Evolutionary conservation across 2,797 vertebrate species (phyloP).

Genomic region (Perodicticus potto): DNA sequence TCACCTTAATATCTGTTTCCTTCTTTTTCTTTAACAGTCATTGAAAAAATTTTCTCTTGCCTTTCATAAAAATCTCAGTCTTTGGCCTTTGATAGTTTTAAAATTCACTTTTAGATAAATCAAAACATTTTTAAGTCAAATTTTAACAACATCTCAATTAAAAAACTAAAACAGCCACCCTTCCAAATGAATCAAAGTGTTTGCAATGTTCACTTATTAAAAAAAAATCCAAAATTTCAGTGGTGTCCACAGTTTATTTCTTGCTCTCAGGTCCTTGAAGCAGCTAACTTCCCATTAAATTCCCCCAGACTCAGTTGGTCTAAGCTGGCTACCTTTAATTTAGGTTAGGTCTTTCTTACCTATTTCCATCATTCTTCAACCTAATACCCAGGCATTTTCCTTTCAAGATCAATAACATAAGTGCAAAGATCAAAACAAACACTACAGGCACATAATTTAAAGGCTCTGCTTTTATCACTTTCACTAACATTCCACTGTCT

Average conservation of each 20-base stretch:
- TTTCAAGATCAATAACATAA: not conserved
- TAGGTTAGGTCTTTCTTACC: not conserved
- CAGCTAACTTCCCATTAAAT: not conserved
- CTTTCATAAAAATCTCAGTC: not conserved
- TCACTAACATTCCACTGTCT: not conserved
- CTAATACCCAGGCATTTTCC: not conserved
- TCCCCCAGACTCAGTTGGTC: not conserved
- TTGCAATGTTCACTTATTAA: not conserved
- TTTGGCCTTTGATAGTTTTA: constrained; percentile 2
- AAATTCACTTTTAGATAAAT: not conserved
- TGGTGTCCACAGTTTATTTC: not conserved
- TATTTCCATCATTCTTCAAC: constrained; percentile 8
- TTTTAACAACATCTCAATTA: not conserved
- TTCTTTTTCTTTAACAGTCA: not conserved
- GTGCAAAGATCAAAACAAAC: not conserved
- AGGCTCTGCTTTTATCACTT: not conserved
- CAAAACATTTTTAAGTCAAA: not conserved
- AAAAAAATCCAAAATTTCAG: not conserved
- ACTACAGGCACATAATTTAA: not conserved
- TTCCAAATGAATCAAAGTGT: not conserved
- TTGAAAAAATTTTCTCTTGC: not conserved
- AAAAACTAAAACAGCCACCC: not conserved
- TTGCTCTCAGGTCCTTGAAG: not conserved
- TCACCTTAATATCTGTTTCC: not conserved
- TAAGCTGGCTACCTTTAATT: not conserved